phyloP scores from a whole-genome alignment of 1,140 invertebrate species.

The Pachypeltis micranthus region DNA sequence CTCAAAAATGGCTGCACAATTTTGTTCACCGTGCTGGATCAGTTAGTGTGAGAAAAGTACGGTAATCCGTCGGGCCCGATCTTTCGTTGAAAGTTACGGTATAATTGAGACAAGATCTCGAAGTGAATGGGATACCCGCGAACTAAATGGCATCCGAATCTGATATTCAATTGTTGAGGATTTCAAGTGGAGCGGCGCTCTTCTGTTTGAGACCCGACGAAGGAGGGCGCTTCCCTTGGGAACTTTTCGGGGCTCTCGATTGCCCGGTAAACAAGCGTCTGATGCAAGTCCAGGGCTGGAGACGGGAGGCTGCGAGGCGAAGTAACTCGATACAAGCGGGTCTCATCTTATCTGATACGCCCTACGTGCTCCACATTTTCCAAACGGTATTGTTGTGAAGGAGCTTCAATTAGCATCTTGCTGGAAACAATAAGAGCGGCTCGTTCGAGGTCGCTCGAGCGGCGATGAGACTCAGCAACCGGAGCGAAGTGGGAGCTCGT shows the following conservation, averaged over 20 bases:
- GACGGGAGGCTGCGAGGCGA: no score
- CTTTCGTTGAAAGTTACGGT: no score
- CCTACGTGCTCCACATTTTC: conserved; percentile 6
- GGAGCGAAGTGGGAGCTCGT: background rate
- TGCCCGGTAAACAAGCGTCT: conserved; percentile 4
- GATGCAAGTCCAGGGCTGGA: background rate
- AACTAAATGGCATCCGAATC: no score
- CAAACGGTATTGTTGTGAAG: conserved; percentile 9
- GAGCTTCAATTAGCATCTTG: conserved; percentile 9
- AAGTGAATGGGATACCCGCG: no score
- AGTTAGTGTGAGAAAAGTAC: no score
- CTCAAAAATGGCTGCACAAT: no score
- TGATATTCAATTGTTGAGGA: no score
- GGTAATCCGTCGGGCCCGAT: no score
- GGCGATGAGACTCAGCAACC: background rate
- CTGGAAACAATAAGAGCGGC: conserved; percentile 2
- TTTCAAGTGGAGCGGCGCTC: no score
- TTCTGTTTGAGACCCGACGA: background rate
- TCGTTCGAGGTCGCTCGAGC: background rate
- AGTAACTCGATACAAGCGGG: conserved; percentile 7
- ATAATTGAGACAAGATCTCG: no score
- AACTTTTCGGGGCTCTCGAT: conserved; percentile 3
- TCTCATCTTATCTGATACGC: conserved; percentile 1
- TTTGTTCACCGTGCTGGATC: no score
- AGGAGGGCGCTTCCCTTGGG: conserved; percentile 7